These are phyloP conservation scores for Bombus terrestris DNA, from an alignment of 1,140 invertebrate species.

Conservation along the genomic window DNA sequence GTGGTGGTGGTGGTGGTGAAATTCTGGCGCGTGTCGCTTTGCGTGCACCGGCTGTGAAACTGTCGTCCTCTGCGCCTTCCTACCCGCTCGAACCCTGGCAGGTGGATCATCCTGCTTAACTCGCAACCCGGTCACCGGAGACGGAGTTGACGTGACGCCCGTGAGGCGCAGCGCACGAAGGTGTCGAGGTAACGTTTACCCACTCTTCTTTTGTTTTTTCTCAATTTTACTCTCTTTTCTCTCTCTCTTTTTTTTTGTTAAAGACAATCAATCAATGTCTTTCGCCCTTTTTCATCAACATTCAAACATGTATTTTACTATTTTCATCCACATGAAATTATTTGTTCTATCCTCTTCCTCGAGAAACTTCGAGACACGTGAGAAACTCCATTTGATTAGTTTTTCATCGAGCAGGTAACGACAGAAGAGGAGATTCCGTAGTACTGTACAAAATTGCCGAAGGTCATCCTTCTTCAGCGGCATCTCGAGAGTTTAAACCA, in stretches of 20 bases:
- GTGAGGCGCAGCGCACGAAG: slow-evolving; percentile 79
- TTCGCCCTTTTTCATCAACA: not conserved
- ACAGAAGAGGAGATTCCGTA: not conserved
- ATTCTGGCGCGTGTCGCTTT: slow-evolving; percentile 63
- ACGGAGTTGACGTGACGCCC: slow-evolving; percentile 82
- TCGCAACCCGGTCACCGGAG: slow-evolving; percentile 84
- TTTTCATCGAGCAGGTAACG: not conserved
- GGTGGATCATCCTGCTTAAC: slow-evolving; percentile 80
- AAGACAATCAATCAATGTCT: not conserved
- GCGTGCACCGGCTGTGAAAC: slow-evolving; percentile 57
- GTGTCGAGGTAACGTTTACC: slow-evolving; percentile 79
- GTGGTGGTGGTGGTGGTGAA: slow-evolving; percentile 49
- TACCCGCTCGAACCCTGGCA: slow-evolving; percentile 70
- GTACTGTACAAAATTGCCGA: not conserved
- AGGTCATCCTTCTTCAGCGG: not conserved
- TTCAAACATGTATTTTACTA: not conserved
- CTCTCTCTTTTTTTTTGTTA: not conserved
- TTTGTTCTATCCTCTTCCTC: not conserved
- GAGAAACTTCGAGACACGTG: not conserved
- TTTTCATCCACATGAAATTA: not conserved
- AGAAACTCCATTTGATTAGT: not conserved
- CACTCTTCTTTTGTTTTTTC: slow-evolving; percentile 24
- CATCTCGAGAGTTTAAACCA: too few relatives aligned
- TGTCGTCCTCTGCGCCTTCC: slow-evolving; percentile 52
- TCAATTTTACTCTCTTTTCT: not conserved